Percentiles rank a stretch among this genome's conserved stretches.
These are phyloP conservation scores for Stegophylla sp. DNA, from an alignment of 2,888 invertebrate genomes.

Conservation along the genomic window DNA sequence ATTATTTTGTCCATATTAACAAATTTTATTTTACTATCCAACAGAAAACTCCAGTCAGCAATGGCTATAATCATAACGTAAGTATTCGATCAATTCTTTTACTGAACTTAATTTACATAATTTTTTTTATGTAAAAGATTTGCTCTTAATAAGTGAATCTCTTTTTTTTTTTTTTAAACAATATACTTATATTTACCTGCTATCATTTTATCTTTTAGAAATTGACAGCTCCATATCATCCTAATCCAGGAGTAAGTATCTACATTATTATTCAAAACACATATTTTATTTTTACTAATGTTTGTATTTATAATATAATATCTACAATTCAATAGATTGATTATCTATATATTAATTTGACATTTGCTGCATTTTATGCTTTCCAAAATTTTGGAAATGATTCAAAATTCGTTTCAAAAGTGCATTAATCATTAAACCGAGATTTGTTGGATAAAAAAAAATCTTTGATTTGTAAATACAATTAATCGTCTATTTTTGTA, in stretches of 20 bases:
- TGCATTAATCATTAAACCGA: no score
- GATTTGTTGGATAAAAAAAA: no score
- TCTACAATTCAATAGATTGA: no score
- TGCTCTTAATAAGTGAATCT: no score
- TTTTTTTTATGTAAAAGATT: no score
- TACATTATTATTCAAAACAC: neutral
- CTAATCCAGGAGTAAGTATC: conserved; percentile 42
- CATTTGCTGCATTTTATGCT: no score
- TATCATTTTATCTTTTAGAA: conserved; percentile 23
- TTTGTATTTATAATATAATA: no score
- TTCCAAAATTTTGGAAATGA: no score
- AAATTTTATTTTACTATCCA: conserved; percentile 21
- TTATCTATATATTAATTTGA: no score
- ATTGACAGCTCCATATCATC: conserved; percentile 41
- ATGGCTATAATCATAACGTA: conserved; percentile 58
- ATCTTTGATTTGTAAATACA: no score
- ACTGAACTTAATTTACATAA: neutral
- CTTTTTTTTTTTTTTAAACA: neutral
- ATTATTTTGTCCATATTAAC: neutral
- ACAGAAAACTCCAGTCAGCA: conserved; percentile 56
- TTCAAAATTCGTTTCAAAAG: no score
- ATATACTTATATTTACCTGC: neutral
- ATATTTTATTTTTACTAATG: no score
- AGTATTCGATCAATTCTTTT: conserved; percentile 25
- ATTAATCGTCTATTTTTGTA: neutral